Evolutionary conservation across 1,140 invertebrate species (phyloP).

Genomic region (Chelonus insularis): DNA sequence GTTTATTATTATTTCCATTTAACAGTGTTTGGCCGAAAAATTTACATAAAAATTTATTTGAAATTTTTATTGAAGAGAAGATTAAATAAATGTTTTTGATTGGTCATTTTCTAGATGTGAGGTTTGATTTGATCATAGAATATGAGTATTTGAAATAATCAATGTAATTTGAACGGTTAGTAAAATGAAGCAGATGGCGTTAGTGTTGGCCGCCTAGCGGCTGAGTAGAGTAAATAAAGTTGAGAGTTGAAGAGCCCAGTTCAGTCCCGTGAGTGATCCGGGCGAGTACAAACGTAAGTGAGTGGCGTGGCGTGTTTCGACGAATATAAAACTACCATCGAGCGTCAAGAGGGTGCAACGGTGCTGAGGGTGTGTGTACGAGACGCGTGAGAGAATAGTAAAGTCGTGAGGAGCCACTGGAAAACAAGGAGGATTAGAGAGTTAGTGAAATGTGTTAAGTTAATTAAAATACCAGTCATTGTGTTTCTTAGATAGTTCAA

Average conservation of each 20-base stretch:
- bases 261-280: constrained; percentile 55
- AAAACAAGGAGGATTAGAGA: background rate
- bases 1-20: background rate
- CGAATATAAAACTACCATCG: constrained; percentile 33
- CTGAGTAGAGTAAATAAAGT: too few relatives aligned
- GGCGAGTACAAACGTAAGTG: constrained; percentile 47
- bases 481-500: background rate
- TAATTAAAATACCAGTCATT: background rate
- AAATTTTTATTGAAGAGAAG: too few relatives aligned
- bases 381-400: constrained; percentile 20
- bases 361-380: constrained; percentile 31
- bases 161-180: constrained; percentile 18
- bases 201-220: constrained; percentile 28
- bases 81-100: too few relatives aligned
- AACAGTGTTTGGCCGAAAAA: too few relatives aligned
- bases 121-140: too few relatives aligned
- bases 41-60: too few relatives aligned
- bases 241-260: constrained; percentile 49
- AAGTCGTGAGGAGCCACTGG: too few relatives aligned
- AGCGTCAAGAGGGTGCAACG: constrained; percentile 31
- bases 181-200: constrained; percentile 33
- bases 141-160: too few relatives aligned
- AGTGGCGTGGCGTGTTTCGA: constrained; percentile 20
- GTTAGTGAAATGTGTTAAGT: background rate
- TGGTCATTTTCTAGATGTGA: too few relatives aligned